A percentile compares a stretch with the other conserved stretches of the same genome.
Conservation (phyloP, 2,113 vertebrate species). For the Telmatochromis sp. region DNA sequence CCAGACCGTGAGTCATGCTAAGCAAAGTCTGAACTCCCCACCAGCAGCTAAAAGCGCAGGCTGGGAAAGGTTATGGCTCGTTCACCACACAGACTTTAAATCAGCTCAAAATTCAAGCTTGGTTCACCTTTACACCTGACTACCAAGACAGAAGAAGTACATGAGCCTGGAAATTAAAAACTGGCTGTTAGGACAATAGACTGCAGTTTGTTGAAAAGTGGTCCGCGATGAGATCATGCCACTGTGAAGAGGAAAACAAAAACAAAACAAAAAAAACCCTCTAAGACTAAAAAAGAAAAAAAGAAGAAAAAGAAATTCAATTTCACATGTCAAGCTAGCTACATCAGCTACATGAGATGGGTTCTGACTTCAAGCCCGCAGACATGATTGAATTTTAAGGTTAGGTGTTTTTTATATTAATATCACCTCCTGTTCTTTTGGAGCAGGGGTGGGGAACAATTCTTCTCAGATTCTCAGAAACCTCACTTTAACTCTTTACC, state of each 20-base stretch:
- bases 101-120: not conserved
- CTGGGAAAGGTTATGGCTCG: constrained; percentile 18
- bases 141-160: not conserved
- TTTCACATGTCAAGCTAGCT: not conserved
- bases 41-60: not conserved
- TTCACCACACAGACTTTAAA: not conserved
- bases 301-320: not conserved
- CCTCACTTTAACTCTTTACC: not conserved
- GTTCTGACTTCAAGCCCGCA: not conserved
- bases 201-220: not conserved
- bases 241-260: not conserved
- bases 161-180: not conserved
- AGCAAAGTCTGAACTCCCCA: constrained; percentile 37
- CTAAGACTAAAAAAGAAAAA: not conserved
- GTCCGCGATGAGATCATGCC: not conserved
- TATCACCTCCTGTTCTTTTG: not conserved
- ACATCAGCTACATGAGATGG: not conserved
- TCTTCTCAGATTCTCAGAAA: not conserved
- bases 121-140: not conserved
- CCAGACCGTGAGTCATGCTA: constrained; percentile 64
- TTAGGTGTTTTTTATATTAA: not conserved
- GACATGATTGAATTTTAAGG: not conserved
- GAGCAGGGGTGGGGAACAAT: not conserved
- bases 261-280: rapidly evolving
- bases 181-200: not conserved